Percentiles rank a stretch among this genome's conserved stretches.
Conservation (phyloP, 2,797 vertebrate species). For the Amphiprion clarkii region DNA sequence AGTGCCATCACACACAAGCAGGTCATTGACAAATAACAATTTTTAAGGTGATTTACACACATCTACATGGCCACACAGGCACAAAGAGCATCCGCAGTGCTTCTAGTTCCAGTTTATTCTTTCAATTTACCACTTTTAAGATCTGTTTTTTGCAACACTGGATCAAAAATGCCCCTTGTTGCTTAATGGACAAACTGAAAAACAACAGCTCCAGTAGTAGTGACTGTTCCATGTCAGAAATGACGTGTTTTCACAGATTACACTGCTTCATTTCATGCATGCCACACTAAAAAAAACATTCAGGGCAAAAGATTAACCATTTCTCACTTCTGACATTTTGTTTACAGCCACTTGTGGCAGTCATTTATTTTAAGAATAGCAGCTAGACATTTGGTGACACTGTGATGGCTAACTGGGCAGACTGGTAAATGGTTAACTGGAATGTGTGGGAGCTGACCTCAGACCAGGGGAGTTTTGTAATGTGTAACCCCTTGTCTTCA, state of each 20-base stretch:
- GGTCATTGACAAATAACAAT: constrained; percentile 3
- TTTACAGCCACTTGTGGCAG: constrained; percentile 51
- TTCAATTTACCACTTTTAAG: background rate
- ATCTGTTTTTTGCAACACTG: background rate
- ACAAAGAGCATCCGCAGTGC: background rate
- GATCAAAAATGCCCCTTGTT: background rate
- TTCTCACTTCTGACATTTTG: constrained; percentile 37
- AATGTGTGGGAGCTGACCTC: constrained; percentile 66
- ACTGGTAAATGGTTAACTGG: constrained; percentile 74
- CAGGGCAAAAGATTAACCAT: constrained; percentile 35
- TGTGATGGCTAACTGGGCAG: constrained; percentile 61
- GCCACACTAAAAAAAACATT: constrained; percentile 13
- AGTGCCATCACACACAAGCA: constrained; percentile 59
- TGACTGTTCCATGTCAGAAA: background rate
- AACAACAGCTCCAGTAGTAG: background rate
- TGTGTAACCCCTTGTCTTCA: constrained; percentile 69
- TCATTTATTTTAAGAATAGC: constrained; percentile 50
- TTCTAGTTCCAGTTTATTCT: background rate
- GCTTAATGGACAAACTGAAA: background rate
- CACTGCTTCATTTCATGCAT: constrained; percentile 25
- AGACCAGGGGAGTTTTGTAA: constrained; percentile 53
- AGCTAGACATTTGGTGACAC: constrained; percentile 32
- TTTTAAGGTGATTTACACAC: constrained; percentile 15
- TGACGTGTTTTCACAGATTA: constrained; percentile 18
- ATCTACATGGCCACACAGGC: constrained; percentile 20